Evolutionary conservation across 2,113 vertebrate genomes (phyloP).

Genomic region (Plecturocebus donacophilus): DNA sequence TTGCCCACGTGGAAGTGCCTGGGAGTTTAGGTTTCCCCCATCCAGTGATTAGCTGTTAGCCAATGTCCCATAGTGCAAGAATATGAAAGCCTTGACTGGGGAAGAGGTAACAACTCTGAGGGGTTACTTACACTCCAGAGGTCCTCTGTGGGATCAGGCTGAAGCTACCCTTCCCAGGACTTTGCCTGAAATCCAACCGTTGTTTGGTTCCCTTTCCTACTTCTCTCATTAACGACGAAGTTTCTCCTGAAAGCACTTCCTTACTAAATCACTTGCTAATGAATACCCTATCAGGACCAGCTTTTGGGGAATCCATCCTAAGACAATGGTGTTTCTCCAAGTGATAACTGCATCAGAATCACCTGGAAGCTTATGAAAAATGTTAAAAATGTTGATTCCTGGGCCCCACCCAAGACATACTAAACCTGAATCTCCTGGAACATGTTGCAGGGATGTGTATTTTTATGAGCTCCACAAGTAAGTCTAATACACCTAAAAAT

Average conservation of each 20-base stretch:
- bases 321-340: not conserved
- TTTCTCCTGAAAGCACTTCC: not conserved
- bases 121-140: not conserved
- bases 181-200: not conserved
- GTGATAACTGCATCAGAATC: conserved; percentile 1
- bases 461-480: conserved; percentile 25
- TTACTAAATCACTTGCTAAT: conserved; percentile 35
- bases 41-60: not conserved
- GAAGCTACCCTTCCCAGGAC: not conserved
- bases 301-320: not conserved
- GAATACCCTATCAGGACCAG: not conserved
- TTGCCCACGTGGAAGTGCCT: not conserved
- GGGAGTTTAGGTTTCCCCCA: not conserved
- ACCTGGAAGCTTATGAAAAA: not conserved
- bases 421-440: not conserved
- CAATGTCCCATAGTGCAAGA: not conserved
- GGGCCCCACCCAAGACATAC: not conserved
- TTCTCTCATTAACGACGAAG: not conserved
- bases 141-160: not conserved
- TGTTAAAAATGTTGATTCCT: conserved; percentile 28
- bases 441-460: not conserved
- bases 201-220: not conserved
- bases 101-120: not conserved
- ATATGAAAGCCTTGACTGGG: not conserved
- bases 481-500: conserved; percentile 2